Evolutionary conservation across 2,113 vertebrate species (phyloP), one percentile per base, ranked within the genome.

Genomic region (Trochalopteron elliotii): DNA sequence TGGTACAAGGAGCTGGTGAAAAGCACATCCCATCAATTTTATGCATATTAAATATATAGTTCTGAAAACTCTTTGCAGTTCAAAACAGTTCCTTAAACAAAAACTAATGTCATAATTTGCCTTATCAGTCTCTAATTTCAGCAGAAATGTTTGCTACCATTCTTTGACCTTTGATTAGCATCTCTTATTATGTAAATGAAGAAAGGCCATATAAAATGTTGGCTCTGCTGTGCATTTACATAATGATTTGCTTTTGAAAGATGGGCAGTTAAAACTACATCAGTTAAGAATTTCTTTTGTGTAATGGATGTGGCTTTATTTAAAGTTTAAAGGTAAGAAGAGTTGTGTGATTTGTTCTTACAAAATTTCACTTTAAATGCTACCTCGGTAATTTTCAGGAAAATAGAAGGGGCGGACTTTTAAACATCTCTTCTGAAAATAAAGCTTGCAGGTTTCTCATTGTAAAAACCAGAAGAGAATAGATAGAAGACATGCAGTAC

Each of bases 261-360:
- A 92, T 72, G 80, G 47, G 60, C 91, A 92, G 94, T 97, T 96
- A 94, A 96, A 92, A 90, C 59, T 53, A 93, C 93, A 96, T 89
- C 92, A 90, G 89, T 95, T 86, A 74, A 92, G 65, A 95, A 91
- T 97, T 95, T 95, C 83, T 97, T 96, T 97, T 96, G 37, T 97
- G 63, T 87, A 84, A 77, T 74, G 59, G 19, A 40, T 80, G 59
- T 89, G 79, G 52, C 45, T 93, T 95, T 96, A 95, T 71, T 96
- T 97, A 89, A 89, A 79, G 22, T 59, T 95, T 80, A 92, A 96
- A 89, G 47, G 47, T 93, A 90, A 95, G 87, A 95, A 60, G 74
- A 96, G 44, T 39, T 57, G 63, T 83, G 22, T 40, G 52, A 76
- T 61, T 86, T 57, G 42, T 80, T 64, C 40, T 68, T 72, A 37